Conservation (phyloP, 1,140 invertebrate genomes). For the Platorchestia sp. region DNA sequence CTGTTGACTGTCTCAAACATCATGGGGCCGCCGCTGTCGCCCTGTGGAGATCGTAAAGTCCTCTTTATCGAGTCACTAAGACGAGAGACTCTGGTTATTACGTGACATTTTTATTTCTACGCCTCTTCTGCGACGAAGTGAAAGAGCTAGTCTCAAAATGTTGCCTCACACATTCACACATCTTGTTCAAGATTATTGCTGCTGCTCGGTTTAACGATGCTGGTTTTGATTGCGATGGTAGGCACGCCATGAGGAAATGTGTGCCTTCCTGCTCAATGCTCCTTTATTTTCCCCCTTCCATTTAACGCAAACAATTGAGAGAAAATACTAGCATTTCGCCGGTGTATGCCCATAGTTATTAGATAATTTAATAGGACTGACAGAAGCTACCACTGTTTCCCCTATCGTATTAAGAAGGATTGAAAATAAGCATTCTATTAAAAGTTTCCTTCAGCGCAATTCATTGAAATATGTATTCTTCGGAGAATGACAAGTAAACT, state of each 20-base stretch:
- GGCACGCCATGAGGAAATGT: no score
- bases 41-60: conserved; percentile 73
- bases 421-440: not conserved
- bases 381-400: not conserved
- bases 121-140: not conserved
- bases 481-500: not conserved
- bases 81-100: not conserved
- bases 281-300: not conserved
- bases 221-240: no score
- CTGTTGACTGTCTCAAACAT: conserved; percentile 70
- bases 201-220: no score
- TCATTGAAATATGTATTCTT: not conserved
- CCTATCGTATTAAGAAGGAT: not conserved
- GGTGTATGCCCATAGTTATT: not conserved
- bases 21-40: conserved; percentile 92
- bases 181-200: not conserved
- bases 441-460: not conserved
- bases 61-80: not conserved
- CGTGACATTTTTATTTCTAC: not conserved
- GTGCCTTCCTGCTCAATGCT: not conserved
- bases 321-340: not conserved
- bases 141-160: not conserved
- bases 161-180: not conserved
- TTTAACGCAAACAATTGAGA: not conserved
- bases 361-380: not conserved